phyloP scores from a whole-genome alignment of 1,140 invertebrate species.

The Armadillidium nasatum region DNA sequence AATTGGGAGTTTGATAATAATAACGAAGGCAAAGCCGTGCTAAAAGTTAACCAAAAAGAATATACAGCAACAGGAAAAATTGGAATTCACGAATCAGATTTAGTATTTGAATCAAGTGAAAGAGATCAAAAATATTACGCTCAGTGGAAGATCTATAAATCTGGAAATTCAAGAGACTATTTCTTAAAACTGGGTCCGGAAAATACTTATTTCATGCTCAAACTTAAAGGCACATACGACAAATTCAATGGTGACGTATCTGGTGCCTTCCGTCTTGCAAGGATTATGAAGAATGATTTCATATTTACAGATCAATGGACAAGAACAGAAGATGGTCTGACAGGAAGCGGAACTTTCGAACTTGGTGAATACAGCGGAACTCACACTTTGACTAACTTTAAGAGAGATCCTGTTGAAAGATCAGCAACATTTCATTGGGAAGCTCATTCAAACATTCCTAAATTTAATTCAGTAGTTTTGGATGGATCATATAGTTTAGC shows the following conservation, averaged over 20 bases:
- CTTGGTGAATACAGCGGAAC: slow-evolving; percentile 30
- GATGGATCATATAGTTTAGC: slow-evolving; percentile 31
- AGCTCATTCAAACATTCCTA: slow-evolving; percentile 29
- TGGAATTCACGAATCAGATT: slow-evolving; percentile 18
- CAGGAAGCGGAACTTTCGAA: slow-evolving; percentile 23
- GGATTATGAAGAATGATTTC: slow-evolving; percentile 24
- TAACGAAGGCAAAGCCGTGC: slow-evolving; percentile 1
- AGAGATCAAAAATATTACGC: slow-evolving; percentile 8
- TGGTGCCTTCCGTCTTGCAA: slow-evolving; percentile 29
- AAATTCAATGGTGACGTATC: slow-evolving; percentile 30
- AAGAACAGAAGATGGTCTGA: slow-evolving; percentile 23
- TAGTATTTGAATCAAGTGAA: slow-evolving; percentile 14
- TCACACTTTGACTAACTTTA: slow-evolving; percentile 14
- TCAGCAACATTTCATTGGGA: slow-evolving; percentile 26
- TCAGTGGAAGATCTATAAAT: slow-evolving; percentile 27
- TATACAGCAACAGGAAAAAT: slow-evolving; percentile 32
- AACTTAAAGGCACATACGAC: slow-evolving; percentile 30
- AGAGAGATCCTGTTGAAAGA: slow-evolving; percentile 5
- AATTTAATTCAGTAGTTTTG: slow-evolving; percentile 20
- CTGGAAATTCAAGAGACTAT: slow-evolving; percentile 25
- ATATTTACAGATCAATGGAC: slow-evolving; percentile 27
- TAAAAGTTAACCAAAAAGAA: slow-evolving; percentile 17
- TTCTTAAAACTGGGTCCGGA: slow-evolving; percentile 35
- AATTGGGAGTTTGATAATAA: slow-evolving; percentile 30
- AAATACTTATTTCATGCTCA: slow-evolving; percentile 28